Evolutionary conservation across 92 coral and sea anemone species (phyloP).

Genomic region (Heliopora coerulea): DNA sequence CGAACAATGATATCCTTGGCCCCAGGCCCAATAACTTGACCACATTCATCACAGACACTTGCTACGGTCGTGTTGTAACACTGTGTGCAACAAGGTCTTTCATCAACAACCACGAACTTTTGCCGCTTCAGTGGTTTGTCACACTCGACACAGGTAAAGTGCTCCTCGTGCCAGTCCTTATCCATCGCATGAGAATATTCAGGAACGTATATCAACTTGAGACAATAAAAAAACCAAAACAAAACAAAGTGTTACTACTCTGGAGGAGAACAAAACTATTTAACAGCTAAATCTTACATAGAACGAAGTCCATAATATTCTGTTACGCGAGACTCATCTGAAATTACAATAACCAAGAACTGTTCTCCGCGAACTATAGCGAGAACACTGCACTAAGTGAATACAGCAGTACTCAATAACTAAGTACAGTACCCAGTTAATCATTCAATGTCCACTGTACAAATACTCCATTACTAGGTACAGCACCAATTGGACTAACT

Average conservation of each 20-base stretch:
- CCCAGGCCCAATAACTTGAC: constrained; percentile 90
- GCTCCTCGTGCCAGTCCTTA: constrained; percentile 95
- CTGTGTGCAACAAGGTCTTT: constrained; percentile 72
- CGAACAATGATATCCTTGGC: constrained; percentile 94
- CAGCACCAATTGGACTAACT: no score
- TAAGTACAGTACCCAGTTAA: no score
- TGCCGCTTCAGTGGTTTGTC: constrained; percentile 85
- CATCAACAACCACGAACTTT: constrained; percentile 82
- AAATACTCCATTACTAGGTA: no score
- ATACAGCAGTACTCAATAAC: no score
- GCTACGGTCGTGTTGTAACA: constrained; percentile 88
- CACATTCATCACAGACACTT: constrained; percentile 78
- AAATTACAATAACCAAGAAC: no score
- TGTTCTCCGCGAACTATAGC: no score
- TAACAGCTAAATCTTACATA: no score
- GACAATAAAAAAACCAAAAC: neutral
- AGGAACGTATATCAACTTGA: constrained; percentile 85
- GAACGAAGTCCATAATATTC: no score
- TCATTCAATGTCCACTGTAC: no score
- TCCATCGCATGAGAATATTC: constrained; percentile 97
- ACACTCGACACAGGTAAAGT: constrained; percentile 86
- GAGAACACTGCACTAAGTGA: no score
- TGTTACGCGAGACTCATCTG: no score
- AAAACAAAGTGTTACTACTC: neutral
- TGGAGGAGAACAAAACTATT: no score